Evolutionary conservation across 1,140 invertebrate genomes (phyloP).

Genomic region (Leucophenga varia): DNA sequence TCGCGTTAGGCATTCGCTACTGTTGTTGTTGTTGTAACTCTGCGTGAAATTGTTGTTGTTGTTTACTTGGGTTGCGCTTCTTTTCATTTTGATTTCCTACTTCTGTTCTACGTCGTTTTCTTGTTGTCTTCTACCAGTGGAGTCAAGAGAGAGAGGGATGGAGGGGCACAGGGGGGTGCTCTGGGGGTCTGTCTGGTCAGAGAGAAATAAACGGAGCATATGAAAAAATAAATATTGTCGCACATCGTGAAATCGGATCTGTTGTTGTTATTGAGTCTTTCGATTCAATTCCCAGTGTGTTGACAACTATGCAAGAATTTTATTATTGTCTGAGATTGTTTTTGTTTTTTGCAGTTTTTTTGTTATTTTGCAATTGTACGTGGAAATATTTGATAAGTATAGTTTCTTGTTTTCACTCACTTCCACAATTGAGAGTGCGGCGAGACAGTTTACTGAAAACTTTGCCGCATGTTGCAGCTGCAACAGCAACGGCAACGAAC

Average conservation of each 20-base stretch:
- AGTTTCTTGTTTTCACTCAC: conserved; percentile 3
- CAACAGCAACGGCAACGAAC: no score
- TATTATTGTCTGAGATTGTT: conserved; percentile 46
- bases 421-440: no score
- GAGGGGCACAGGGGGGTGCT: no score
- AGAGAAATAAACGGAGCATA: conserved; percentile 6
- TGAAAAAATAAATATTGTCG: conserved; percentile 41
- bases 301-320: conserved; percentile 52
- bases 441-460: conserved; percentile 3
- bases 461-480: not conserved
- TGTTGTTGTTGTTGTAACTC: conserved; percentile 11
- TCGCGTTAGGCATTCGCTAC: not conserved
- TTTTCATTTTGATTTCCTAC: not conserved
- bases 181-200: not conserved
- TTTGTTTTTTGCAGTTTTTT: no score
- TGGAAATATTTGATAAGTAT: conserved; percentile 26
- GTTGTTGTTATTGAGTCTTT: conserved; percentile 49
- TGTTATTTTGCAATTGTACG: conserved; percentile 31
- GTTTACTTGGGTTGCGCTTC: conserved; percentile 24
- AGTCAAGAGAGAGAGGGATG: no score
- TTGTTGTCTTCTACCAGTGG: conserved; percentile 10
- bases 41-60: conserved; percentile 33
- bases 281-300: conserved; percentile 33
- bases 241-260: conserved; percentile 39
- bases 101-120: conserved; percentile 1